Conservation (phyloP, 23 tunicate genomes). For the Styela plicata region DNA sequence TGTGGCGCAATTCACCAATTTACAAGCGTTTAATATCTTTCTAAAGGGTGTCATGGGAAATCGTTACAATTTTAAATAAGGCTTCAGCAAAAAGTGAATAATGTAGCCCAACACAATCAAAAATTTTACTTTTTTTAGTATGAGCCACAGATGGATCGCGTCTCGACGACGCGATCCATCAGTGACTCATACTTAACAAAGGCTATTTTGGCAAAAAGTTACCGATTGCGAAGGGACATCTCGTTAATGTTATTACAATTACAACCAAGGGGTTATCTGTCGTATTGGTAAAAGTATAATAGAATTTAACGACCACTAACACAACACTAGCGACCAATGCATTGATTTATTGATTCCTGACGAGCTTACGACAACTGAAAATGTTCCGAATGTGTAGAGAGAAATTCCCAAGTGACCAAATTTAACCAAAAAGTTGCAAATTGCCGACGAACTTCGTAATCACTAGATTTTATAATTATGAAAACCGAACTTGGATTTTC, state of each 20-base stretch:
- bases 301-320: background rate
- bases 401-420: background rate
- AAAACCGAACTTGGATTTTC: too few species aligned
- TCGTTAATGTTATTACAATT: background rate
- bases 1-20: too few species aligned
- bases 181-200: too few species aligned
- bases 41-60: background rate
- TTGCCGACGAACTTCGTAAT: background rate
- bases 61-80: background rate
- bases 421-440: background rate
- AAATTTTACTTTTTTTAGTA: too few species aligned
- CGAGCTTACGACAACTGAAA: background rate
- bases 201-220: too few species aligned
- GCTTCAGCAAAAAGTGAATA: background rate
- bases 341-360: background rate
- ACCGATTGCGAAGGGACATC: too few species aligned
- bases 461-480: background rate
- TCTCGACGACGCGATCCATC: too few species aligned
- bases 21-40: too few species aligned
- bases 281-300: background rate
- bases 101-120: too few species aligned
- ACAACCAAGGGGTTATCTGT: background rate
- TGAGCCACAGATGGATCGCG: too few species aligned
- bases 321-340: background rate
- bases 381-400: background rate